phyloP scores from a whole-genome alignment of 2,888 invertebrate genomes.

The Eupsilia transversa region DNA sequence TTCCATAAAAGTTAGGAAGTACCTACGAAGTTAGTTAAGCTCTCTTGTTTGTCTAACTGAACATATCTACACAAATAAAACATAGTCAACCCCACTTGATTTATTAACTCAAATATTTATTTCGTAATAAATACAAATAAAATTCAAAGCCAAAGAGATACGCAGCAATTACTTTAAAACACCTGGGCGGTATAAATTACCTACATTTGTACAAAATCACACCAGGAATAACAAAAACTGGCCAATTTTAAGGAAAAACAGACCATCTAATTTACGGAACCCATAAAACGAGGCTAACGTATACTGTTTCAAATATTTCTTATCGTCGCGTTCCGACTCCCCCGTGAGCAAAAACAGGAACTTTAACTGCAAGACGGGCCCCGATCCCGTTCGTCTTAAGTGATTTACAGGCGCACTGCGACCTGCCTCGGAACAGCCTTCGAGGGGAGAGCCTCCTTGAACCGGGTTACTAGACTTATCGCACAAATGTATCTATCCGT shows the following conservation, averaged over 20 bases:
- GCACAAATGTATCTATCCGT: slow-evolving; percentile 69
- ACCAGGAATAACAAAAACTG: slow-evolving; percentile 53
- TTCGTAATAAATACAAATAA: slow-evolving; percentile 29
- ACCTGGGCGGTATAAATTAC: slow-evolving; percentile 45
- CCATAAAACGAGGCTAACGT: slow-evolving; percentile 74
- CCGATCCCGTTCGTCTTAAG: slow-evolving; percentile 83
- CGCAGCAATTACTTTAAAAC: slow-evolving; percentile 40
- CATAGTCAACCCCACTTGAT: neutral
- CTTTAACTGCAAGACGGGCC: slow-evolving; percentile 79
- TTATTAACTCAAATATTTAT: neutral
- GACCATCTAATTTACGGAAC: slow-evolving; percentile 63
- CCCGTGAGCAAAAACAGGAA: slow-evolving; percentile 85
- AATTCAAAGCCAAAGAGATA: slow-evolving; percentile 22
- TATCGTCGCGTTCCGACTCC: slow-evolving; percentile 80
- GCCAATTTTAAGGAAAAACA: slow-evolving; percentile 56
- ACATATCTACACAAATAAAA: neutral
- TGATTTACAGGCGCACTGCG: slow-evolving; percentile 87
- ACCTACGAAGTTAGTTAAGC: neutral
- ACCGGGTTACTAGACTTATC: slow-evolving; percentile 82
- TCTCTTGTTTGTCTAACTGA: neutral
- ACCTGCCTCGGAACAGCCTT: slow-evolving; percentile 78
- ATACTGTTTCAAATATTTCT: slow-evolving; percentile 82
- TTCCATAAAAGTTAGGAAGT: neutral
- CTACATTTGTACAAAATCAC: slow-evolving; percentile 59
- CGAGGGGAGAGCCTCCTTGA: slow-evolving; percentile 73